Percentiles rank a stretch among this genome's conserved stretches.
phyloP scores from a whole-genome alignment of 2,888 invertebrate genomes.

The Parnassius glacialis region DNA sequence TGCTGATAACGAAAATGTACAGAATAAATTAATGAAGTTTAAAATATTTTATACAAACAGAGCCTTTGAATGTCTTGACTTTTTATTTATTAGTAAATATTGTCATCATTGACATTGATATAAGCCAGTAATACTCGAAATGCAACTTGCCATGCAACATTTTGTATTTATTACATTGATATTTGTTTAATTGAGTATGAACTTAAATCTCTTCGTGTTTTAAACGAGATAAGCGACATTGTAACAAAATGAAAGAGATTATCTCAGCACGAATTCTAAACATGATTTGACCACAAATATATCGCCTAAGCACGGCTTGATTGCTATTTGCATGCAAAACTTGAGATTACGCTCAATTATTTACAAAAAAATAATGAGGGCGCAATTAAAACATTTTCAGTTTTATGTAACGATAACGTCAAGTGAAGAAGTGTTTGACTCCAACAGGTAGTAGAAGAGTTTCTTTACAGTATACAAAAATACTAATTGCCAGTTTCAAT shows the following conservation, averaged over 20 bases:
- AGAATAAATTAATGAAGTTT: too few species aligned
- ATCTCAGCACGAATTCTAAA: constrained; percentile 10
- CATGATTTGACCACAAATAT: not conserved
- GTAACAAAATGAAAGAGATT: constrained; percentile 13
- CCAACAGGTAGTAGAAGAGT: too few species aligned
- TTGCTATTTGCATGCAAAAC: too few species aligned
- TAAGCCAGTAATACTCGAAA: too few species aligned
- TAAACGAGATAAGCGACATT: constrained; percentile 12
- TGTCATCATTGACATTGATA: constrained; percentile 15
- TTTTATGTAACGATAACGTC: too few species aligned
- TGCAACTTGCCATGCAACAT: constrained; percentile 11
- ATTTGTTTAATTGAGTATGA: constrained; percentile 18
- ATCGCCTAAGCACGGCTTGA: not conserved
- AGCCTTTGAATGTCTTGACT: not conserved
- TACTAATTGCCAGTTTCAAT: too few species aligned
- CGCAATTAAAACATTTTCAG: too few species aligned
- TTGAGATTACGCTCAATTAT: too few species aligned
- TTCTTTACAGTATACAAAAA: too few species aligned
- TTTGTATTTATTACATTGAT: constrained; percentile 11
- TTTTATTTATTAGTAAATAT: constrained; percentile 16
- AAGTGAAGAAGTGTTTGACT: too few species aligned
- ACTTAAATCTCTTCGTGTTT: constrained; percentile 17
- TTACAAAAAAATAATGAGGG: too few species aligned
- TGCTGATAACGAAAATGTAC: not conserved
- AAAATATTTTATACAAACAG: too few species aligned